Evolutionary conservation across 2,888 invertebrate genomes (phyloP).

Genomic region (Clepsis dumicolana): DNA sequence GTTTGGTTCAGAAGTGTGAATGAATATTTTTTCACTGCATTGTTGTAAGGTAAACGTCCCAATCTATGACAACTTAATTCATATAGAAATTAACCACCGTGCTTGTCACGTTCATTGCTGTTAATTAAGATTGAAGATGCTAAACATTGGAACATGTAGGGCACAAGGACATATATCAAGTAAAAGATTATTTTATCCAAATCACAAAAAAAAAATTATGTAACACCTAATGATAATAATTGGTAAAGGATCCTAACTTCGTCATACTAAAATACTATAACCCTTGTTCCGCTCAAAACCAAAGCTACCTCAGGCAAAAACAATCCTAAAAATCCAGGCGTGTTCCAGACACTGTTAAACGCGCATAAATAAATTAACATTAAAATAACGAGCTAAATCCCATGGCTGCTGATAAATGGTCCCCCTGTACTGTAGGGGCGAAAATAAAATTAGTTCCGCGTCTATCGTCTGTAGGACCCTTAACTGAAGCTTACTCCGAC

Average conservation of each 20-base stretch:
- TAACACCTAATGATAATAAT: too few species aligned
- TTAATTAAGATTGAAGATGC: too few species aligned
- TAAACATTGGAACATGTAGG: too few species aligned
- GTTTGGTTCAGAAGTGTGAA: background rate
- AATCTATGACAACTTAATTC: too few species aligned
- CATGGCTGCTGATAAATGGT: constrained; percentile 51
- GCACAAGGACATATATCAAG: too few species aligned
- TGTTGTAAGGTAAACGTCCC: too few species aligned
- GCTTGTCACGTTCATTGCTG: too few species aligned
- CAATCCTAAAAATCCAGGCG: constrained; percentile 7
- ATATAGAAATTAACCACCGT: too few species aligned
- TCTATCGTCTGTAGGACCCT: constrained; percentile 55
- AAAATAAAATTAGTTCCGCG: constrained; percentile 69
- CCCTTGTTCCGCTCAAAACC: background rate
- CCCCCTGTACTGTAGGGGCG: constrained; percentile 54
- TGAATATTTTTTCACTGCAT: background rate
- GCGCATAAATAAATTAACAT: constrained; percentile 44
- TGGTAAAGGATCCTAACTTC: too few species aligned
- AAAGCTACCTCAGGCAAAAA: constrained; percentile 16
- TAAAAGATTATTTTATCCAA: too few species aligned
- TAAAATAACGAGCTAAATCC: constrained; percentile 39
- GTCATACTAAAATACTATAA: too few species aligned
- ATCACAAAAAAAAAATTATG: too few species aligned
- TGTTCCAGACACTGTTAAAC: constrained; percentile 36
- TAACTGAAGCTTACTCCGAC: constrained; percentile 44